Percentiles rank a stretch among this genome's conserved stretches.
Conservation (phyloP, 2,113 vertebrate genomes). For the Brienomyrus brachyistius region DNA sequence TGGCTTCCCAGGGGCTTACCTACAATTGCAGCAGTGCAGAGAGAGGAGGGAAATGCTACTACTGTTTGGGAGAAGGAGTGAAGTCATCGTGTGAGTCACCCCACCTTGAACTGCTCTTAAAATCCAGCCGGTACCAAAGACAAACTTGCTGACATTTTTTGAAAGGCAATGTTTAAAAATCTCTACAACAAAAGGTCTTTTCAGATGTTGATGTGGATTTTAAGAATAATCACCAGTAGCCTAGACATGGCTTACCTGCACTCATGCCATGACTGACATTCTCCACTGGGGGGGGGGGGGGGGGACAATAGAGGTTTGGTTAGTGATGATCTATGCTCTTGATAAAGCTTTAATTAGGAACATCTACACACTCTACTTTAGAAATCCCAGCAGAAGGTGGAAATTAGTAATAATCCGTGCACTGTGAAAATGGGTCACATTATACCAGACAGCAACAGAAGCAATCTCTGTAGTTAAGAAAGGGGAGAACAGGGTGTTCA, state of each 20-base stretch:
- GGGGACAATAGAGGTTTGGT: background rate
- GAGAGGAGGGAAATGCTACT: constrained; percentile 60
- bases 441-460: background rate
- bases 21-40: constrained; percentile 59
- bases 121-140: background rate
- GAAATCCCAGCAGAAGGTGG: background rate
- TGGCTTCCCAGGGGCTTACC: constrained; percentile 47
- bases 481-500: background rate
- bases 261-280: constrained; percentile 61
- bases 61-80: constrained; percentile 47
- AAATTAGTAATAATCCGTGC: background rate
- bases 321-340: background rate
- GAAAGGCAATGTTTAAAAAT: background rate
- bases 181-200: background rate
- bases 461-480: background rate
- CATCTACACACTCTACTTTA: background rate
- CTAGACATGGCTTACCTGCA: constrained; percentile 53
- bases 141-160: background rate
- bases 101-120: background rate
- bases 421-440: background rate
- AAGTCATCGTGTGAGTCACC: constrained; percentile 25
- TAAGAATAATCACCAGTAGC: background rate
- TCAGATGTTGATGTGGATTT: background rate
- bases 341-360: constrained; percentile 23
- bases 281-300: constrained; percentile 53